Evolutionary conservation across 1,140 invertebrate species (phyloP).

Genomic region (Phenacoccus solenopsis): DNA sequence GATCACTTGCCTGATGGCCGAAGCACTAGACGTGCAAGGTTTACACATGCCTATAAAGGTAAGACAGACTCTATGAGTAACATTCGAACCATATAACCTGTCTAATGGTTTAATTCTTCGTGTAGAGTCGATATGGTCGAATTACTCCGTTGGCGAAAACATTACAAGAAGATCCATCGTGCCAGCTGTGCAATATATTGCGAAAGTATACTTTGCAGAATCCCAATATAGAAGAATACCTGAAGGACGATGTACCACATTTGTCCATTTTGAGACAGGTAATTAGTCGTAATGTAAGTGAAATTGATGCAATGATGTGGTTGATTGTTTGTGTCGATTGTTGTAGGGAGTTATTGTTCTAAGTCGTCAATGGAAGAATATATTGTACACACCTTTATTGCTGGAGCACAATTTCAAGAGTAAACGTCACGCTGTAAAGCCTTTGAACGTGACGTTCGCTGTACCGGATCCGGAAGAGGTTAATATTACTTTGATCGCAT

Average conservation of each 20-base stretch:
- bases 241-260: conserved; percentile 69
- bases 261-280: conserved; percentile 77
- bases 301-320: too few species aligned
- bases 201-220: conserved; percentile 70
- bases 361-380: conserved; percentile 93
- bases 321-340: conserved; percentile 13
- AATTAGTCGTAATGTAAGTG: conserved; percentile 18
- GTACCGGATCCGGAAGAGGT: conserved; percentile 69
- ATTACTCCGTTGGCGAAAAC: conserved; percentile 78
- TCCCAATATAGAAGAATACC: conserved; percentile 68
- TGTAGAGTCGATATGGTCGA: conserved; percentile 78
- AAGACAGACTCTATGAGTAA: conserved; percentile 23
- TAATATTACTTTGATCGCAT: conserved; percentile 27
- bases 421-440: conserved; percentile 52
- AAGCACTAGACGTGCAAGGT: conserved; percentile 71
- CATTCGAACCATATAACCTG: background rate
- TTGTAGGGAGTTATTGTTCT: conserved; percentile 75
- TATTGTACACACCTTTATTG: conserved; percentile 81
- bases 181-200: conserved; percentile 81
- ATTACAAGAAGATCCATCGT: conserved; percentile 87
- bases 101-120: conserved; percentile 20
- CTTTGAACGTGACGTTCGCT: conserved; percentile 77
- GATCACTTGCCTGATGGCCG: conserved; percentile 87
- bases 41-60: conserved; percentile 77
- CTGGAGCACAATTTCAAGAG: conserved; percentile 81